Percentiles rank a stretch among this genome's conserved stretches.
Evolutionary conservation across 2,113 vertebrate species (phyloP).

Genomic region (Haplotaxodon microlepis): DNA sequence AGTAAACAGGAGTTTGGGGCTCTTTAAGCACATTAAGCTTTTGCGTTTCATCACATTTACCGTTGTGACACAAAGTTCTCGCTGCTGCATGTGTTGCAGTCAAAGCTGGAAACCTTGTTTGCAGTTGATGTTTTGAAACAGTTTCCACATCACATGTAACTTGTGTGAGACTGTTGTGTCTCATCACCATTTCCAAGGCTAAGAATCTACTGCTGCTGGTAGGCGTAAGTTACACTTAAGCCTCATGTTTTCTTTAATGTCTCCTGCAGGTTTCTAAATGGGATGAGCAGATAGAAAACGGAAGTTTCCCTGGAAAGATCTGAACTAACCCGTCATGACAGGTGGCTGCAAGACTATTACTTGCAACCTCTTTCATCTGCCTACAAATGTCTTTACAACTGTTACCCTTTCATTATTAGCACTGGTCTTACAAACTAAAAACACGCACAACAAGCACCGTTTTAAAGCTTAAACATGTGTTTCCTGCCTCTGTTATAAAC

Average conservation of each 20-base stretch:
- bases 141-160: neutral
- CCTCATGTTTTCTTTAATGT: neutral
- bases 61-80: neutral
- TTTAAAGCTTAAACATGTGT: neutral
- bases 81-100: neutral
- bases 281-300: slow-evolving; percentile 69
- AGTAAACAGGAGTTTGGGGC: neutral
- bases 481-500: neutral
- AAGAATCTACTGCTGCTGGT: neutral
- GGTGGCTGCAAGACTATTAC: slow-evolving; percentile 9
- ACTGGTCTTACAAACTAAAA: slow-evolving; percentile 8
- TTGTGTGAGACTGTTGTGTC: neutral
- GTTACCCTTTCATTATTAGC: neutral
- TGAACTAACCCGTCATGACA: slow-evolving; percentile 7
- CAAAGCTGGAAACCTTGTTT: neutral
- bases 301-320: slow-evolving; percentile 71
- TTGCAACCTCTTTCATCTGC: slow-evolving; percentile 1
- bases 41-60: neutral
- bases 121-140: neutral
- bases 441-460: slow-evolving; percentile 33
- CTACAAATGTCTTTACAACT: slow-evolving; percentile 10
- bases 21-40: neutral
- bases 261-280: slow-evolving; percentile 65
- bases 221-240: neutral
- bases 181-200: neutral